These are phyloP conservation scores for Neopelma chrysocephalum DNA, from an alignment of 2,797 vertebrate species.

Conservation along the genomic window DNA sequence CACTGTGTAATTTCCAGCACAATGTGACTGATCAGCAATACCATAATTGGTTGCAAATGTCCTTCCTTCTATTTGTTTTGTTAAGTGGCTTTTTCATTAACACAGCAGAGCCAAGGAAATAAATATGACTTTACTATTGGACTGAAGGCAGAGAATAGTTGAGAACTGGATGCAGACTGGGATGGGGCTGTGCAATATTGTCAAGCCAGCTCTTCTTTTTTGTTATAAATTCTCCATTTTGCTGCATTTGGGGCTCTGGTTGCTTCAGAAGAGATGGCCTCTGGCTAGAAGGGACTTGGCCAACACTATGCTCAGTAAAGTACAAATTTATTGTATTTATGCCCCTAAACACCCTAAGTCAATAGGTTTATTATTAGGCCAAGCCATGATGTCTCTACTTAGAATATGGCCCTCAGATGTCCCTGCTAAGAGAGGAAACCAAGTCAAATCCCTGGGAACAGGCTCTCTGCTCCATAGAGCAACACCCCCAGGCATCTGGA, in stretches of 20 bases:
- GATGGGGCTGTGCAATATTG: neutral
- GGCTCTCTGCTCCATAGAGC: neutral
- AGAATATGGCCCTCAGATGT: neutral
- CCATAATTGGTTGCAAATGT: constrained; percentile 80
- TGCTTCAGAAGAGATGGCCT: neutral
- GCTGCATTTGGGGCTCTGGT: neutral
- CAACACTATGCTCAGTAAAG: neutral
- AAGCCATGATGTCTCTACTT: neutral
- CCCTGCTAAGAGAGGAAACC: neutral
- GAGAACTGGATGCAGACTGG: neutral
- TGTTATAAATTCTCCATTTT: neutral
- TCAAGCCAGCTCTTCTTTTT: neutral
- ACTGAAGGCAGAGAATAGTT: neutral
- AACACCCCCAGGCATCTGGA: neutral
- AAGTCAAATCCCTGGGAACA: neutral
- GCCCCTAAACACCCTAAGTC: neutral
- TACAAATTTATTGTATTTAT: neutral
- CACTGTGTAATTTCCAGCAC: constrained; percentile 71
- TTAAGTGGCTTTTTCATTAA: constrained; percentile 75
- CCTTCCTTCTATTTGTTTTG: constrained; percentile 71
- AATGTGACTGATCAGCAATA: constrained; percentile 80
- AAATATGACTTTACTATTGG: constrained; percentile 32
- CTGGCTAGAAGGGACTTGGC: neutral
- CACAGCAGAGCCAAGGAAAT: constrained; percentile 60
- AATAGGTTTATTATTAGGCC: neutral